phyloP scores from a whole-genome alignment of 2,888 invertebrate species.

The Apamea crenata region DNA sequence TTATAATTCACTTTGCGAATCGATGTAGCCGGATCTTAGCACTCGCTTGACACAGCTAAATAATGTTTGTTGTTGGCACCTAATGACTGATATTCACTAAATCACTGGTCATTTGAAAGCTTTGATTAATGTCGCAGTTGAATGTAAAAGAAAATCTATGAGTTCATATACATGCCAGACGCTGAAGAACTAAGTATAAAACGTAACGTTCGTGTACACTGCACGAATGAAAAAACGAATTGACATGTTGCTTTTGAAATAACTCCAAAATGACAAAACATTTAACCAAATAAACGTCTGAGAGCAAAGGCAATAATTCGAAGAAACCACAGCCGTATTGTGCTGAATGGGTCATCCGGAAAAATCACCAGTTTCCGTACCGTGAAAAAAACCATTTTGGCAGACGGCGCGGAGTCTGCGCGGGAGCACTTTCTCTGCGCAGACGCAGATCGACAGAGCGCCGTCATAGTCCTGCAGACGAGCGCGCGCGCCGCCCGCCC shows the following conservation, averaged over 20 bases:
- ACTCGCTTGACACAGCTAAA: conserved; percentile 20
- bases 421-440: conserved; percentile 88
- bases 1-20: conserved; percentile 74
- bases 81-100: conserved; percentile 38
- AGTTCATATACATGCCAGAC: background rate
- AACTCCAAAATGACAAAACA: conserved; percentile 47
- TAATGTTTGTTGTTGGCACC: conserved; percentile 28
- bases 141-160: conserved; percentile 14
- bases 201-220: background rate
- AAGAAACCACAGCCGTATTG: conserved; percentile 55
- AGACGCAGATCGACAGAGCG: conserved; percentile 77
- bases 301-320: conserved; percentile 44
- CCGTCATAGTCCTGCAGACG: conserved; percentile 82
- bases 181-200: conserved; percentile 8
- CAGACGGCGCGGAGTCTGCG: conserved; percentile 89
- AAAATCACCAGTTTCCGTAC: conserved; percentile 84
- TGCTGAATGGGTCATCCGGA: conserved; percentile 80
- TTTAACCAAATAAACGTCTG: conserved; percentile 47
- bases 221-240: background rate
- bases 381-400: conserved; percentile 88
- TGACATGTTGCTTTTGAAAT: conserved; percentile 13
- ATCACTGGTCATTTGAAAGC: conserved; percentile 27
- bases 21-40: conserved; percentile 65
- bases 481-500: conserved; percentile 82
- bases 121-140: background rate